Percentiles rank a stretch among this genome's conserved stretches.
These are phyloP conservation scores for Anoplolepis gracilipes DNA, from an alignment of 1,140 invertebrate species.

Conservation along the genomic window DNA sequence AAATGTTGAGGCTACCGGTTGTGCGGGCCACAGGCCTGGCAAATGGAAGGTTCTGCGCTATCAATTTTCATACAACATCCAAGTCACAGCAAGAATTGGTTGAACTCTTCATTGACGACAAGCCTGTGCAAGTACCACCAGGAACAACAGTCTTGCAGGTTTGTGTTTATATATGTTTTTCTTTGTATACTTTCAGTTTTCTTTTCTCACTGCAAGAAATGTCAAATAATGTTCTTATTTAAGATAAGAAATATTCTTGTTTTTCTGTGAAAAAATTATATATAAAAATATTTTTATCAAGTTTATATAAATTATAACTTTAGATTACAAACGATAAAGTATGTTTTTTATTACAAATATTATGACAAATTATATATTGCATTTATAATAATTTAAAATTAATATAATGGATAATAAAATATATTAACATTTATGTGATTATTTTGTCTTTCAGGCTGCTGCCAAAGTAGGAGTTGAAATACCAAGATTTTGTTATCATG, in stretches of 20 bases:
- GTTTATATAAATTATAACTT: slow-evolving; percentile 4
- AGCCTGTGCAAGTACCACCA: slow-evolving; percentile 96
- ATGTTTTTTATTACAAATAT: not conserved
- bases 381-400: not conserved
- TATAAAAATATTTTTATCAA: not conserved
- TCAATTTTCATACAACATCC: slow-evolving; percentile 77
- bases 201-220: not conserved
- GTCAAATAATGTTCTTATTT: not conserved
- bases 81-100: slow-evolving; percentile 90
- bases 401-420: slow-evolving; percentile 4
- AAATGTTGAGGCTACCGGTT: slow-evolving; percentile 88
- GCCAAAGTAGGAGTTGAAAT: slow-evolving; percentile 98
- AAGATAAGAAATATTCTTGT: not conserved
- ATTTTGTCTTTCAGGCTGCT: slow-evolving; percentile 91
- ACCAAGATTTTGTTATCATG: slow-evolving; percentile 99
- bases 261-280: not conserved
- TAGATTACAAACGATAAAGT: not conserved
- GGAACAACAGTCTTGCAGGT: slow-evolving; percentile 99
- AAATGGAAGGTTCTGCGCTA: slow-evolving; percentile 71
- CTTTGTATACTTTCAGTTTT: not conserved
- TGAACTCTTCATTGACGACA: slow-evolving; percentile 99
- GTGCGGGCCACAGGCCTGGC: slow-evolving; percentile 82
- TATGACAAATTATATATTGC: not conserved
- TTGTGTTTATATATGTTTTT: slow-evolving; percentile 87
- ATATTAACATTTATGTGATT: not conserved